Conservation (phyloP, 2,888 invertebrate species). For the Drosophila paranaensis region DNA sequence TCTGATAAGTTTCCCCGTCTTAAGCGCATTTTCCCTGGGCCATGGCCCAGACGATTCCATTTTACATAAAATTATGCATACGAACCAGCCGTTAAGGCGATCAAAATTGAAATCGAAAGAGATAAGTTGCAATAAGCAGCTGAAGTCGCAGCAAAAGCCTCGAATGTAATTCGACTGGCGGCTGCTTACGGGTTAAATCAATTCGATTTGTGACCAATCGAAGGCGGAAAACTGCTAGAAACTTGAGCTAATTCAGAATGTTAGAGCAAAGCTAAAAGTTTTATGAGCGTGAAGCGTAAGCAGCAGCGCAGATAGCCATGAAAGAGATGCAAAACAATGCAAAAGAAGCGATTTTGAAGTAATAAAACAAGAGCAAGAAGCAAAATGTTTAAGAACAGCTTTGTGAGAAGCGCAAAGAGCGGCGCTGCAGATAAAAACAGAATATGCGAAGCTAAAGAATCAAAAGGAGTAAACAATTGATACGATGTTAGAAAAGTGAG, state of each 20-base stretch:
- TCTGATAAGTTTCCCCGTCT: constrained; percentile 13
- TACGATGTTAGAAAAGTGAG: not conserved
- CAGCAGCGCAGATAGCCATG: not conserved
- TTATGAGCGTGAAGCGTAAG: not conserved
- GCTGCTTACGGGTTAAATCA: not conserved
- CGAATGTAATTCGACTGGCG: not conserved
- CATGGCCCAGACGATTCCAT: constrained; percentile 40
- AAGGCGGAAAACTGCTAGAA: not conserved
- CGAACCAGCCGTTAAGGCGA: constrained; percentile 6
- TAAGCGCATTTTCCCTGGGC: constrained; percentile 3
- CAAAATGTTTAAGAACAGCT: not conserved
- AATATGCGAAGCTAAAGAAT: not conserved
- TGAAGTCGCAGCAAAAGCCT: not conserved
- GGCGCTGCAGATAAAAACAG: not conserved
- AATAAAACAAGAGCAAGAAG: not conserved
- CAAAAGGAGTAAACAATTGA: not conserved
- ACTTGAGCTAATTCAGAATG: not conserved
- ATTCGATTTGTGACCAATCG: not conserved
- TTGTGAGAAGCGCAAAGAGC: not conserved
- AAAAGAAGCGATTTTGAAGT: not conserved
- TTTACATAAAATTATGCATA: constrained; percentile 40
- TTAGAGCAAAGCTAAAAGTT: not conserved
- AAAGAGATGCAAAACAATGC: not conserved
- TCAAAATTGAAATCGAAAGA: constrained; percentile 12
- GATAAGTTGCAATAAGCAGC: constrained; percentile 11